Evolutionary conservation across 2,797 vertebrate species (phyloP).

Genomic region (Falco columbarius): DNA sequence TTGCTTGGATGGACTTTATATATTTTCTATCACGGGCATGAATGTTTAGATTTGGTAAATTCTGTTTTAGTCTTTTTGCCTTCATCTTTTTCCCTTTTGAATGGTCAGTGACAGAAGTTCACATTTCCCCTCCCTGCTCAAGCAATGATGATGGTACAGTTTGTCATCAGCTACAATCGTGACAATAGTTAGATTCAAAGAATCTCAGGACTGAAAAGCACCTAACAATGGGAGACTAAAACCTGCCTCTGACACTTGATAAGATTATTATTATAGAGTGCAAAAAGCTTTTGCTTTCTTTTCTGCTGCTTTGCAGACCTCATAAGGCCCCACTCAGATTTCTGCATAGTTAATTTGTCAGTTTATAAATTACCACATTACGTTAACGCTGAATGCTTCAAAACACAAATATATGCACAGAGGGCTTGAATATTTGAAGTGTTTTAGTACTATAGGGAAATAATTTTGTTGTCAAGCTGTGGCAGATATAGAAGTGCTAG

Average conservation of each 20-base stretch:
- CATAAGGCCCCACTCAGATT: slow-evolving; percentile 71
- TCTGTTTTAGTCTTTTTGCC: neutral
- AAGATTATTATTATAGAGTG: slow-evolving; percentile 60
- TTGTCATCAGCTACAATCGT: neutral
- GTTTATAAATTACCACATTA: slow-evolving; percentile 84
- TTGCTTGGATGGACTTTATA: neutral
- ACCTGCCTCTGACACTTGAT: slow-evolving; percentile 41
- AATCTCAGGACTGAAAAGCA: neutral
- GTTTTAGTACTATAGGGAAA: slow-evolving; percentile 83
- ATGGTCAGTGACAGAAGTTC: neutral
- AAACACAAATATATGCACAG: slow-evolving; percentile 83
- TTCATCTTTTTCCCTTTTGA: neutral
- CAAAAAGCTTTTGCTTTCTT: slow-evolving; percentile 72
- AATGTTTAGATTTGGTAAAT: slow-evolving; percentile 31
- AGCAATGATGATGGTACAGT: neutral
- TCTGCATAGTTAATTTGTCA: slow-evolving; percentile 83
- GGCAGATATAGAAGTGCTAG: slow-evolving; percentile 84
- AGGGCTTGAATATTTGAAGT: slow-evolving; percentile 81
- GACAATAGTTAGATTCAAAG: neutral
- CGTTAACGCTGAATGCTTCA: slow-evolving; percentile 78
- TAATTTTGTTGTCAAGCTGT: slow-evolving; percentile 85
- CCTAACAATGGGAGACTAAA: slow-evolving; percentile 57
- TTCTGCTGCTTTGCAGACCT: slow-evolving; percentile 70
- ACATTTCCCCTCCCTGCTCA: neutral
- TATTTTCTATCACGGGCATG: slow-evolving; percentile 31